These are phyloP conservation scores for Tipula lateralis DNA, from an alignment of 2,888 invertebrate species.

Conservation along the genomic window DNA sequence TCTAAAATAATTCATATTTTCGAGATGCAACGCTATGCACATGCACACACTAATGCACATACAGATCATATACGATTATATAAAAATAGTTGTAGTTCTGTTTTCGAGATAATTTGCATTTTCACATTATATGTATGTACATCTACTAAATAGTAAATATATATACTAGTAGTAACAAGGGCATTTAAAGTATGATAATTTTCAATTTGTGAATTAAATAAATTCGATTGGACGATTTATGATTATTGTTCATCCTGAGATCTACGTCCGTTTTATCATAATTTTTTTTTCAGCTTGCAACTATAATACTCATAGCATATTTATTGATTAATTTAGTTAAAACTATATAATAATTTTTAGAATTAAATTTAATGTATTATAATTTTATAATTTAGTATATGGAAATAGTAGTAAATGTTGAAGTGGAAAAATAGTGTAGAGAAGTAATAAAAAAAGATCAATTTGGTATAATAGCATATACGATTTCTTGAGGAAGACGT, in stretches of 20 bases:
- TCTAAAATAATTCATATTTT: neutral
- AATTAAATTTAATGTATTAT: constrained; percentile 15
- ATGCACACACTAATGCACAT: neutral
- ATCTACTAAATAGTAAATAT: neutral
- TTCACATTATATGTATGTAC: neutral
- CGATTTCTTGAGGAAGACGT: neutral
- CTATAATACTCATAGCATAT: neutral
- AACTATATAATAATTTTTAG: constrained; percentile 19
- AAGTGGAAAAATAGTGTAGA: neutral
- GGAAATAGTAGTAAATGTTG: neutral
- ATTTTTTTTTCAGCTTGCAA: neutral
- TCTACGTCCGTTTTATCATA: neutral
- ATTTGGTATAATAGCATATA: neutral
- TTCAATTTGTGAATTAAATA: constrained; percentile 26
- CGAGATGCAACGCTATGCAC: neutral
- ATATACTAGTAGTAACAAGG: neutral
- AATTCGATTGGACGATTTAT: constrained; percentile 33
- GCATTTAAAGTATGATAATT: constrained; percentile 11
- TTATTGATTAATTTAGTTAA: constrained; percentile 24
- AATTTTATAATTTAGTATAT: neutral
- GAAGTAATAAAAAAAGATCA: neutral
- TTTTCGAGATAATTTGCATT: neutral
- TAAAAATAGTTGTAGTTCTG: neutral
- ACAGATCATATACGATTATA: no score
- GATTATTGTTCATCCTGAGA: constrained; percentile 33